These are phyloP conservation scores for Rhingia rostrata DNA, from an alignment of 2,888 invertebrate species.

Conservation along the genomic window DNA sequence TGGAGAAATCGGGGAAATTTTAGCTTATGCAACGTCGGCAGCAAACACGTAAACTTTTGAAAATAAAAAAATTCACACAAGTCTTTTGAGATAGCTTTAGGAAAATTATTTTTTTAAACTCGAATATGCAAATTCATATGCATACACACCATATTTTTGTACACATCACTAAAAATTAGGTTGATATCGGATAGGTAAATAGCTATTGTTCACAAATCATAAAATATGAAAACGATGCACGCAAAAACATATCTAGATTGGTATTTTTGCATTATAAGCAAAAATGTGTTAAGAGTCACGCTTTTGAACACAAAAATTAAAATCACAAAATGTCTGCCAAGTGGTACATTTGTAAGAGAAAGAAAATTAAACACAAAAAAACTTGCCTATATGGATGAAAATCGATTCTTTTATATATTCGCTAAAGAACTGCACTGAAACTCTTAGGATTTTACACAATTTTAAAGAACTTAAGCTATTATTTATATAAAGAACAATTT, in stretches of 20 bases:
- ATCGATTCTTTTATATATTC: not conserved
- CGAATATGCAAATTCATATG: no score
- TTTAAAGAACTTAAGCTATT: conserved; percentile 1
- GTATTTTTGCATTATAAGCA: not conserved
- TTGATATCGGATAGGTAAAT: not conserved
- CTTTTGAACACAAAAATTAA: conserved; percentile 22
- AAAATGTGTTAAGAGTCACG: conserved; percentile 19
- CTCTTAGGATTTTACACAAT: conserved; percentile 6
- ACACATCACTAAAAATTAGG: not conserved
- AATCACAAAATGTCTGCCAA: conserved; percentile 67
- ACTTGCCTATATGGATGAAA: conserved; percentile 53
- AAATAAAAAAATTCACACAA: no score
- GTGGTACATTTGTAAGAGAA: conserved; percentile 3
- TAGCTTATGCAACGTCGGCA: not conserved
- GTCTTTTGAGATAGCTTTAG: no score
- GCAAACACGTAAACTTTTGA: not conserved
- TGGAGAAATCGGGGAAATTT: not conserved
- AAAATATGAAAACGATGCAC: not conserved
- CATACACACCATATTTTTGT: no score
- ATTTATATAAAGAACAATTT: conserved; percentile 7
- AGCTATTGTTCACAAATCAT: not conserved
- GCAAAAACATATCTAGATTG: not conserved
- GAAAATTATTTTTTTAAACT: no score
- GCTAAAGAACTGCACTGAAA: not conserved
- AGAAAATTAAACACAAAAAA: conserved; percentile 1